Conservation (phyloP, 2,888 invertebrate genomes). For the Barypeithes pellucidus region DNA sequence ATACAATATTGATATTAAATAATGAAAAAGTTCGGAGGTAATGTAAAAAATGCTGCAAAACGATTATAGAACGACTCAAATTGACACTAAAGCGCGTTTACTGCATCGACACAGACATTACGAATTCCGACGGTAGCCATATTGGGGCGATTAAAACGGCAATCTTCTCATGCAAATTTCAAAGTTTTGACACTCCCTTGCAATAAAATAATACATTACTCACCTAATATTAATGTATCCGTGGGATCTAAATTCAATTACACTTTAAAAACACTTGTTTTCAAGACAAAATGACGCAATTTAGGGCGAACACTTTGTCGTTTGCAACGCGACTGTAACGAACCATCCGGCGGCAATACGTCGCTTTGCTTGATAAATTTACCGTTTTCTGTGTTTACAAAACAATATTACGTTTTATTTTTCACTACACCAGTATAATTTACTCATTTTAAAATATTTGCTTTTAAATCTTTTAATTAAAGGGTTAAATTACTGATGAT, state of each 20-base stretch:
- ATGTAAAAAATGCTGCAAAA: constrained; percentile 53
- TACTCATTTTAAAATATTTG: constrained; percentile 63
- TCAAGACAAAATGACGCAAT: constrained; percentile 61
- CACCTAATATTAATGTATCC: constrained; percentile 53
- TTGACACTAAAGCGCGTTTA: constrained; percentile 53
- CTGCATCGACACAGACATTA: constrained; percentile 54
- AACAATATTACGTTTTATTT: constrained; percentile 8
- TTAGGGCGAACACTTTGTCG: constrained; percentile 58
- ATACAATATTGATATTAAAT: constrained; percentile 18
- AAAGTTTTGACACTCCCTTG: constrained; percentile 68
- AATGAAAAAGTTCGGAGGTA: constrained; percentile 29
- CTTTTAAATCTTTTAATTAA: constrained; percentile 29
- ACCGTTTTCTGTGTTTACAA: constrained; percentile 39
- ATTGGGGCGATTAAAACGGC: constrained; percentile 67
- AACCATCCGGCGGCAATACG: constrained; percentile 64
- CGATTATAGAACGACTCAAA: constrained; percentile 38
- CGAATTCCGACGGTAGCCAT: constrained; percentile 71
- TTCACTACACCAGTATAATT: constrained; percentile 43
- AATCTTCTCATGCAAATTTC: constrained; percentile 74
- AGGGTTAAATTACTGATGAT: constrained; percentile 55
- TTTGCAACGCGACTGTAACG: constrained; percentile 50
- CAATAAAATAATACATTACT: constrained; percentile 55
- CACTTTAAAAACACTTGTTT: constrained; percentile 61
- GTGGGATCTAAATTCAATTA: constrained; percentile 57
- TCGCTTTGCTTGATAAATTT: constrained; percentile 44